These are phyloP conservation scores for Dusona sp. DNA, from an alignment of 2,888 invertebrate species.

Conservation along the genomic window DNA sequence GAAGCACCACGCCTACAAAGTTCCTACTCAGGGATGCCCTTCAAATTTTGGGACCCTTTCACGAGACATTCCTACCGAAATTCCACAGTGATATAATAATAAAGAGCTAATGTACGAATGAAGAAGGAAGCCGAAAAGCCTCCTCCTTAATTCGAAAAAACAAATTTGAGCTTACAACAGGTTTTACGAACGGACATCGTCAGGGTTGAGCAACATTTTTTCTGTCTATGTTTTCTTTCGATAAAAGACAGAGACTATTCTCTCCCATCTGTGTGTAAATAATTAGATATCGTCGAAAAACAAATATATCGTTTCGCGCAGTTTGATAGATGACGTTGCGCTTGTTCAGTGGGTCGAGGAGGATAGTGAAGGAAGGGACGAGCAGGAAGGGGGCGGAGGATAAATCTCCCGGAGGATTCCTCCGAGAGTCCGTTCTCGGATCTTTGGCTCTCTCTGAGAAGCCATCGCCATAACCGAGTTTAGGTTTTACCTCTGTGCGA, in stretches of 20 bases:
- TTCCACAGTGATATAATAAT: constrained; percentile 32
- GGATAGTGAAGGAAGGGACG: constrained; percentile 22
- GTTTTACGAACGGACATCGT: not conserved
- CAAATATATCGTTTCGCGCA: constrained; percentile 84
- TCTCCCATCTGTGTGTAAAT: constrained; percentile 78
- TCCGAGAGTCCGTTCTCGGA: constrained; percentile 21
- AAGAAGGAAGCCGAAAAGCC: constrained; percentile 17
- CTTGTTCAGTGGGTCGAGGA: constrained; percentile 79
- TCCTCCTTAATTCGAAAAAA: constrained; percentile 16
- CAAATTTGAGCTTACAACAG: not conserved
- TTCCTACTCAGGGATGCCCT: constrained; percentile 80
- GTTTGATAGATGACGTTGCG: constrained; percentile 83
- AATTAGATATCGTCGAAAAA: constrained; percentile 83
- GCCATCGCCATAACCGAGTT: constrained; percentile 51
- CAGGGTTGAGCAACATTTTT: not conserved
- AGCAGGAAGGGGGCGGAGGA: constrained; percentile 66
- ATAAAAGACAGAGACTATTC: constrained; percentile 64
- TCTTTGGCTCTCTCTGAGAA: constrained; percentile 34
- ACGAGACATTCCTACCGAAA: constrained; percentile 74
- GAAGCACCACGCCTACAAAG: constrained; percentile 79
- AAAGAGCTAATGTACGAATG: not conserved
- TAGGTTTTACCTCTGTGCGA: constrained; percentile 73
- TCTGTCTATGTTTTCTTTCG: constrained; percentile 55
- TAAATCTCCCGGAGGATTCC: constrained; percentile 57
- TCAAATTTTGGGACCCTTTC: constrained; percentile 76